These are phyloP conservation scores for Penaeus chinensis DNA, from an alignment of 1,140 invertebrate genomes.

Conservation along the genomic window DNA sequence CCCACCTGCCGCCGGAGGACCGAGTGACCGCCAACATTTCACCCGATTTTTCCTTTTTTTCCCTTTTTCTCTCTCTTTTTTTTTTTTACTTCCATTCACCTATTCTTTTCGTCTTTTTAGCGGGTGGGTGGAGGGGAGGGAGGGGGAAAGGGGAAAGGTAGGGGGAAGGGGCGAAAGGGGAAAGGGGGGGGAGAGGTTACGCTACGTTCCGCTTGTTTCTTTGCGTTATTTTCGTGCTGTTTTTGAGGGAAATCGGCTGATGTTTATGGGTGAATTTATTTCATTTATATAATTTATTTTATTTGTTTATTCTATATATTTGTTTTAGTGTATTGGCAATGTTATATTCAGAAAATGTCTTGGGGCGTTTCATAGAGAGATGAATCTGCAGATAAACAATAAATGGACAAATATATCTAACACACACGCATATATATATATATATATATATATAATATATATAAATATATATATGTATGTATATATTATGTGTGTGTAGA, in stretches of 20 bases:
- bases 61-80: no score
- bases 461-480: not conserved
- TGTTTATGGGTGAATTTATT: no score
- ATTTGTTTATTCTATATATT: no score
- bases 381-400: not conserved
- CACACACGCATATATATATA: not conserved
- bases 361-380: no score
- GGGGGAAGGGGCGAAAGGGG: not conserved
- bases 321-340: no score
- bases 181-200: not conserved
- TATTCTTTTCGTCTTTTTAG: no score
- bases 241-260: no score
- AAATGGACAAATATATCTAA: not conserved
- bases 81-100: no score
- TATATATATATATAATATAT: conserved; percentile 17
- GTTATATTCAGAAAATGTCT: no score
- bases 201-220: not conserved
- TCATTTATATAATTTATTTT: no score
- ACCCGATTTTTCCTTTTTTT: no score
- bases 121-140: not conserved
- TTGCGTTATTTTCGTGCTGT: not conserved
- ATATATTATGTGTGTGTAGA: not conserved
- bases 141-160: not conserved
- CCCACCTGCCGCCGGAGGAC: not conserved
- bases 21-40: no score